Conservation (phyloP, 2,797 vertebrate species). For the Synaphobranchus kaupii region DNA sequence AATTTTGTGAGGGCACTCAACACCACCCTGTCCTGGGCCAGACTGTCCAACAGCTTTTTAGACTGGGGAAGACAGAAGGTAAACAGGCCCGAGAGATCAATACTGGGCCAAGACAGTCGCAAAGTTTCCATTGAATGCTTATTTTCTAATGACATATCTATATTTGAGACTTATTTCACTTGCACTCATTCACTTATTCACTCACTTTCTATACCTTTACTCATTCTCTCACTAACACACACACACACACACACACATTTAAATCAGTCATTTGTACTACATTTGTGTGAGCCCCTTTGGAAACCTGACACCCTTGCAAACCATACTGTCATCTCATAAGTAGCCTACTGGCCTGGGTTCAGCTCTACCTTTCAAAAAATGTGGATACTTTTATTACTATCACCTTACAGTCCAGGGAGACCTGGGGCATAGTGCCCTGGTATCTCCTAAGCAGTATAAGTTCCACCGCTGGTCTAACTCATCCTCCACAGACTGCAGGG, state of each 20-base stretch:
- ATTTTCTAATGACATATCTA: not conserved
- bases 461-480: too few species aligned
- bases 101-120: not conserved
- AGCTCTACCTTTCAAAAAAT: not conserved
- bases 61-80: not conserved
- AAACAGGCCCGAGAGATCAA: not conserved
- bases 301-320: not conserved
- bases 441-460: not conserved
- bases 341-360: not conserved
- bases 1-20: not conserved
- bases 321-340: not conserved
- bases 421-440: not conserved
- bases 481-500: not conserved
- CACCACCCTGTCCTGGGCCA: not conserved
- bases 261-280: not conserved
- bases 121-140: not conserved
- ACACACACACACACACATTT: not conserved
- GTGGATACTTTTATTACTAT: not conserved
- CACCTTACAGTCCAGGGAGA: not conserved
- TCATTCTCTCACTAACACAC: not conserved
- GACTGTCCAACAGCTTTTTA: not conserved
- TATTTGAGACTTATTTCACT: conserved; percentile 21
- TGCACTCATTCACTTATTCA: not conserved
- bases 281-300: not conserved
- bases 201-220: not conserved